Percentiles rank a stretch among this genome's conserved stretches.
Conservation (phyloP, 2,797 vertebrate species). For the Hozukius guyotensis region DNA sequence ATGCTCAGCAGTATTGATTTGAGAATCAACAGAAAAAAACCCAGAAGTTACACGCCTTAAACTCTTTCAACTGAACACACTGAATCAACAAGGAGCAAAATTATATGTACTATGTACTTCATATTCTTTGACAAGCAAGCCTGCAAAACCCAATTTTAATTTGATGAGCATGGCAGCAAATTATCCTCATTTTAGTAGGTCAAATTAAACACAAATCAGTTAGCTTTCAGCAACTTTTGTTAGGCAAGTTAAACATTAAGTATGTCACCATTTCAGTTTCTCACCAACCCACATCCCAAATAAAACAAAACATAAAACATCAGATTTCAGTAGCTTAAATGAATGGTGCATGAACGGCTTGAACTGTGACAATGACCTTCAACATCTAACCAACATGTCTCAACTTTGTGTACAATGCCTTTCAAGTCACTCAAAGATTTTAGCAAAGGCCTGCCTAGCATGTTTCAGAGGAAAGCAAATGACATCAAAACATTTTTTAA, state of each 20-base stretch:
- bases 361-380: slow-evolving; percentile 78
- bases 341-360: slow-evolving; percentile 81
- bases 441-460: slow-evolving; percentile 78
- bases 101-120: slow-evolving; percentile 87
- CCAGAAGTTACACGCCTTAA: slow-evolving; percentile 68
- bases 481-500: slow-evolving; percentile 81
- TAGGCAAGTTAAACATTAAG: slow-evolving; percentile 76
- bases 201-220: slow-evolving; percentile 83
- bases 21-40: slow-evolving; percentile 72
- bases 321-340: slow-evolving; percentile 89
- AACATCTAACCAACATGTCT: slow-evolving; percentile 68
- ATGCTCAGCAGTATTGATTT: slow-evolving; percentile 83
- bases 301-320: slow-evolving; percentile 70
- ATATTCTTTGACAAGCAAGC: slow-evolving; percentile 88
- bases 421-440: slow-evolving; percentile 83
- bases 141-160: slow-evolving; percentile 88
- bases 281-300: slow-evolving; percentile 73
- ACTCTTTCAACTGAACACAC: slow-evolving; percentile 89
- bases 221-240: slow-evolving; percentile 67
- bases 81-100: slow-evolving; percentile 91
- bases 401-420: slow-evolving; percentile 68
- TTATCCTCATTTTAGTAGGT: slow-evolving; percentile 83
- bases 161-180: slow-evolving; percentile 81
- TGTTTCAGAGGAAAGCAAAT: slow-evolving; percentile 80
- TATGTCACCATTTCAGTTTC: slow-evolving; percentile 61